A percentile compares a stretch with the other conserved stretches of the same genome.
Evolutionary conservation across 2,888 invertebrate species (phyloP).

Genomic region (Ecliptopera silaceata): DNA sequence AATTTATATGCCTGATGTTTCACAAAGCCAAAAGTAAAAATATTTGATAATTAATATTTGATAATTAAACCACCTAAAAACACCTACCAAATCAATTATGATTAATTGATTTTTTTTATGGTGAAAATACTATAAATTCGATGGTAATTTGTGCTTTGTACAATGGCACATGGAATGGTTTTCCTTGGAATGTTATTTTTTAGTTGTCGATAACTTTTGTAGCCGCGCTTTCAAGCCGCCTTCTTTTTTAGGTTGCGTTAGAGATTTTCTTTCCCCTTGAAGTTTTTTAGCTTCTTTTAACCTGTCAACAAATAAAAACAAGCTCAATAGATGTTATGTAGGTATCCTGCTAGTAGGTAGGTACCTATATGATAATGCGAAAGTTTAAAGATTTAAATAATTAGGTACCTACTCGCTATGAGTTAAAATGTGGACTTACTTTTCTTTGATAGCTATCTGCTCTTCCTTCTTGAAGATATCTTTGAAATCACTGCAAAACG

Average conservation of each 20-base stretch:
- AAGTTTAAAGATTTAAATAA: too few species aligned
- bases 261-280: slow-evolving; percentile 80
- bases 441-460: slow-evolving; percentile 91
- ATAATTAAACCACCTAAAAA: too few species aligned
- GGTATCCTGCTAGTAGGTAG: too few species aligned
- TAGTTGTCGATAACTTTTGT: slow-evolving; percentile 79
- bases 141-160: slow-evolving; percentile 33
- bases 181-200: slow-evolving; percentile 48
- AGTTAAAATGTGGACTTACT: slow-evolving; percentile 78
- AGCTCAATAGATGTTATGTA: too few species aligned
- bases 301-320: slow-evolving; percentile 59
- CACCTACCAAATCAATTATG: neutral
- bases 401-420: too few species aligned
- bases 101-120: too few species aligned
- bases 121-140: slow-evolving; percentile 24
- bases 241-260: slow-evolving; percentile 84
- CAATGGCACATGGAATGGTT: slow-evolving; percentile 26
- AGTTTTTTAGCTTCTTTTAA: slow-evolving; percentile 84
- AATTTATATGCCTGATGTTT: too few species aligned
- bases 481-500: slow-evolving; percentile 96
- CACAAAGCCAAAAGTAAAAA: too few species aligned
- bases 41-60: too few species aligned
- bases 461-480: slow-evolving; percentile 97
- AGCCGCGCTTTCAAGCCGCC: slow-evolving; percentile 86
- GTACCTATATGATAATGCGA: too few species aligned